Evolutionary conservation across 1,140 invertebrate species (phyloP).

Genomic region (Lepeophtheirus salmonis): DNA sequence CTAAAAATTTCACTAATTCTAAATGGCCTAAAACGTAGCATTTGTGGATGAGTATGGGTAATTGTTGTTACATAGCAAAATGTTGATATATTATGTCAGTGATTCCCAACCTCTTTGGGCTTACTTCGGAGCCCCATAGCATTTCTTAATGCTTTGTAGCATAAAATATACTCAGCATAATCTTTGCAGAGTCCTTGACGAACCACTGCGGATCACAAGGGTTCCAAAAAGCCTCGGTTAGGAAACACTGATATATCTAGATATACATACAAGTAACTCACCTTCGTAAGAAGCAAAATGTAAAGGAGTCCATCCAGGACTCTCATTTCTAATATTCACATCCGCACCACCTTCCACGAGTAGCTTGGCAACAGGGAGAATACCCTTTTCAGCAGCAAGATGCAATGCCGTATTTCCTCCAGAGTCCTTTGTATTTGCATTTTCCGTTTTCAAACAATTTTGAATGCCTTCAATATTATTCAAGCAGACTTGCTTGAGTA

Average conservation of each 20-base stretch:
- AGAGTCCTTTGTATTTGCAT: neutral
- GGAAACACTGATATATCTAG: neutral
- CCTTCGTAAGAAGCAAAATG: conserved; percentile 3
- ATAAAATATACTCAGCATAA: too few species aligned
- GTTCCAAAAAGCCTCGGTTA: too few species aligned
- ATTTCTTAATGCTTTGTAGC: too few species aligned
- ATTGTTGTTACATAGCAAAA: too few species aligned
- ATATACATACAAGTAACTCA: neutral
- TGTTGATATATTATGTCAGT: too few species aligned
- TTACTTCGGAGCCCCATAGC: too few species aligned
- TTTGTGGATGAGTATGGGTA: too few species aligned
- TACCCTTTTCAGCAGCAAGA: conserved; percentile 6
- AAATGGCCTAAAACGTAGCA: conserved; percentile 9
- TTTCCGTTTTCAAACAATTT: neutral
- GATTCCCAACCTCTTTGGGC: too few species aligned
- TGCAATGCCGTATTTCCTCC: conserved; percentile 4
- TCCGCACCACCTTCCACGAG: neutral
- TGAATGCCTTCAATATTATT: neutral
- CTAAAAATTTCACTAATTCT: neutral
- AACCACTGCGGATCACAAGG: too few species aligned
- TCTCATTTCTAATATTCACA: neutral
- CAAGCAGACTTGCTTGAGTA: neutral
- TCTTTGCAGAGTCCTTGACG: too few species aligned
- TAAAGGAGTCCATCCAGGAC: conserved; percentile 4
- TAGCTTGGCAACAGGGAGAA: neutral